Evolutionary conservation across 1,140 invertebrate species (phyloP).

Genomic region (Drosophila bipectinata): DNA sequence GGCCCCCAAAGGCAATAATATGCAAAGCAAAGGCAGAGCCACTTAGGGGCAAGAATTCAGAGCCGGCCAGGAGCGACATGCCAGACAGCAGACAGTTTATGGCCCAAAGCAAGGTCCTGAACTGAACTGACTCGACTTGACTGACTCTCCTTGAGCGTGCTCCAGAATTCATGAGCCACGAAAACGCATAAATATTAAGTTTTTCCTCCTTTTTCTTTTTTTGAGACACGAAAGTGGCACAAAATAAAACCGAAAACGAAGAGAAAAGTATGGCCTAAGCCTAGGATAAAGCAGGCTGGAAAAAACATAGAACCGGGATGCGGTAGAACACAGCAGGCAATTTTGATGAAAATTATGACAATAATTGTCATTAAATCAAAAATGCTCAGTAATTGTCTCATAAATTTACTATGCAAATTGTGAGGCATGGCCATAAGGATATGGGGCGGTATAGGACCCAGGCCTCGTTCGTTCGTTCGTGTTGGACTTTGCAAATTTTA

Average conservation of each 20-base stretch:
- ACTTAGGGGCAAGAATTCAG: conserved; percentile 31
- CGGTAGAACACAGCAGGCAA: conserved; percentile 58
- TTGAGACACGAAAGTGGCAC: conserved; percentile 65
- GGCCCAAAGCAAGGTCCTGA: conserved; percentile 43
- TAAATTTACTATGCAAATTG: conserved; percentile 83
- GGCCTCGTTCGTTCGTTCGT: conserved; percentile 49
- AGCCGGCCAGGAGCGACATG: conserved; percentile 20
- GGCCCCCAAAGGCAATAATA: conserved; percentile 29
- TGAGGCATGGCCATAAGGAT: conserved; percentile 39
- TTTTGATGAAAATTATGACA: conserved; percentile 83
- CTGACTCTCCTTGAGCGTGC: conserved; percentile 69
- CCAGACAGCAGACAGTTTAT: conserved; percentile 56
- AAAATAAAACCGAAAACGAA: conserved; percentile 34
- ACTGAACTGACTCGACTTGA: conserved; percentile 33
- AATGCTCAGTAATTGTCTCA: conserved; percentile 82
- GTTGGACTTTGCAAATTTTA: conserved; percentile 75
- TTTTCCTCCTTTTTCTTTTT: conserved; percentile 27
- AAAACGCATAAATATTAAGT: conserved; percentile 79
- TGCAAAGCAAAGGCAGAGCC: conserved; percentile 41
- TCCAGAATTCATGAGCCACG: conserved; percentile 78
- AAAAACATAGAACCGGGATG: conserved; percentile 8
- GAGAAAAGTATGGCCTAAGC: conserved; percentile 63
- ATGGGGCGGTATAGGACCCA: conserved; percentile 9
- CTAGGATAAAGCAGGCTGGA: conserved; percentile 41
- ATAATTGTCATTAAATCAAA: conserved; percentile 83